Conservation (phyloP, 2,113 vertebrate species). For the Sakesphorus luctuosus region DNA sequence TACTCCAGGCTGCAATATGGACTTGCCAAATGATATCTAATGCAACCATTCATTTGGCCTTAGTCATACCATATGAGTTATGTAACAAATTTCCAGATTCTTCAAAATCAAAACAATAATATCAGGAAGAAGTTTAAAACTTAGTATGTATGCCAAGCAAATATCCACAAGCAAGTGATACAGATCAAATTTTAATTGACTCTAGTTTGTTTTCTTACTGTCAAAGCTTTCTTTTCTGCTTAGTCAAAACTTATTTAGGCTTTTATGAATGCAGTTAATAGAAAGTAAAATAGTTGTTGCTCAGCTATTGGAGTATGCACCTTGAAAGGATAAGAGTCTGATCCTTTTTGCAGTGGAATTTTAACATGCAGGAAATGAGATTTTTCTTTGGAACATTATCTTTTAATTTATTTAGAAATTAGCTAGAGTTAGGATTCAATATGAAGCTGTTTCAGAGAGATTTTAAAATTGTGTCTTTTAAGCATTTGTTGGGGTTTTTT, state of each 20-base stretch:
- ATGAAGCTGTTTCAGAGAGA: background rate
- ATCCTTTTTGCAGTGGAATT: background rate
- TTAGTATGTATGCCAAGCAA: background rate
- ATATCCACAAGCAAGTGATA: background rate
- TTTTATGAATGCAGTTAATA: background rate
- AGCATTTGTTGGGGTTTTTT: background rate
- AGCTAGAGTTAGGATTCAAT: background rate
- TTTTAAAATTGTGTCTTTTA: background rate
- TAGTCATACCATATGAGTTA: background rate
- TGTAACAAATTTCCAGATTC: background rate
- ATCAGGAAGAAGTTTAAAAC: background rate
- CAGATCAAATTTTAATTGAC: background rate
- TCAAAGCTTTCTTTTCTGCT: background rate
- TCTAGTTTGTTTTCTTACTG: background rate
- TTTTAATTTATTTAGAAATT: background rate
- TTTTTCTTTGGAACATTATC: background rate
- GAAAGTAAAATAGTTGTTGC: background rate
- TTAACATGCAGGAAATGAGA: background rate
- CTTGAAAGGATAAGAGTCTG: background rate
- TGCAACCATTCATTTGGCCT: background rate
- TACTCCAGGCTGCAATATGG: background rate
- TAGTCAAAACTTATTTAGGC: background rate
- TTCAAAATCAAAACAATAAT: background rate
- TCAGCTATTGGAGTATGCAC: background rate
- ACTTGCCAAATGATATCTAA: accelerated